Percentiles rank a stretch among this genome's conserved stretches.
Evolutionary conservation across 2,797 vertebrate species (phyloP).

Genomic region (Xenopus petersii): DNA sequence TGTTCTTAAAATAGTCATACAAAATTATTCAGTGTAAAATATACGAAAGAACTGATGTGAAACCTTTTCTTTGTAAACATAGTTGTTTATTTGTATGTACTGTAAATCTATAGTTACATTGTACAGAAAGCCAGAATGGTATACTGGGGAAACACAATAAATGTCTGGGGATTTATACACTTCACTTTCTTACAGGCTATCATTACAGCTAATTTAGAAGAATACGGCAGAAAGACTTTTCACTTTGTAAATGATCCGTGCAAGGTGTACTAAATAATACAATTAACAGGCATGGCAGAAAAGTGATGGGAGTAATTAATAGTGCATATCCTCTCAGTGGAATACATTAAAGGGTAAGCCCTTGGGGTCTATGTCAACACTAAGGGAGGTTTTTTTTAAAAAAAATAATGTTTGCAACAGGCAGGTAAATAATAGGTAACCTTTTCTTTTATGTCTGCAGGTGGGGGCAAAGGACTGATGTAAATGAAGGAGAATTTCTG

Average conservation of each 20-base stretch:
- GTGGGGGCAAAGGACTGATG: no score
- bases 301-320: not conserved
- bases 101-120: not conserved
- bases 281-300: not conserved
- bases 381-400: no score
- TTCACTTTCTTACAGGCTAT: slow-evolving; percentile 46
- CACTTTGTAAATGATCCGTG: slow-evolving; percentile 49
- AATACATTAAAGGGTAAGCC: not conserved
- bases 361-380: not conserved
- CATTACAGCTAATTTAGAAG: slow-evolving; percentile 47
- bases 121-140: slow-evolving; percentile 27
- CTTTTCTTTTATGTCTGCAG: no score
- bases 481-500: no score
- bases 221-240: slow-evolving; percentile 42
- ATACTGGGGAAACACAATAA: slow-evolving; percentile 51
- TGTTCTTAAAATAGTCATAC: no score
- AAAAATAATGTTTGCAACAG: no score
- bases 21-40: no score
- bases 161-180: slow-evolving; percentile 42
- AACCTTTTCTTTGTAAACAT: slow-evolving; percentile 39
- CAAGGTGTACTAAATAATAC: slow-evolving; percentile 44
- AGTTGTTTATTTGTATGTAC: slow-evolving; percentile 47
- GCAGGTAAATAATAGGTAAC: no score
- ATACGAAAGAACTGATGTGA: no score
- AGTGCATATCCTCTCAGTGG: not conserved